These are phyloP conservation scores for Zaprionus taronus DNA, from an alignment of 1,140 invertebrate species.

Conservation along the genomic window DNA sequence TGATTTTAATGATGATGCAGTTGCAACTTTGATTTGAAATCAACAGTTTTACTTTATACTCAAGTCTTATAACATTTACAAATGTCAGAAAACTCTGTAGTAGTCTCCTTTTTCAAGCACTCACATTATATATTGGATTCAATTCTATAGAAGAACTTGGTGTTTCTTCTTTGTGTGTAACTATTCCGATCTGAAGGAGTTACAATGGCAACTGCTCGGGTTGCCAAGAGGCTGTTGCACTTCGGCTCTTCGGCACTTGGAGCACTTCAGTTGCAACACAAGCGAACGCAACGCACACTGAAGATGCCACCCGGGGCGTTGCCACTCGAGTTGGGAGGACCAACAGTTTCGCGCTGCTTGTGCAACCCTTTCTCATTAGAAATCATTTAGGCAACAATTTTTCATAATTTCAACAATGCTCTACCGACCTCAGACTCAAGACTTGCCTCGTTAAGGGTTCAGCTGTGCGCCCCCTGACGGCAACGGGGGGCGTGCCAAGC, in stretches of 20 bases:
- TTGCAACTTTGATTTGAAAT: too few relatives aligned
- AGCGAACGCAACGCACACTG: slow-evolving; percentile 1
- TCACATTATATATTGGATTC: neutral
- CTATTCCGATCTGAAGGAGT: neutral
- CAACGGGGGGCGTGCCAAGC: slow-evolving; percentile 62
- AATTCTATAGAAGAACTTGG: neutral
- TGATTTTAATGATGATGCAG: too few relatives aligned
- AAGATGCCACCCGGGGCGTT: slow-evolving; percentile 44
- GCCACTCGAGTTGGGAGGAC: slow-evolving; percentile 21
- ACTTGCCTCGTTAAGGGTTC: slow-evolving; percentile 57
- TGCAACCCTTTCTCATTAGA: slow-evolving; percentile 65
- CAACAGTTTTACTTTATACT: too few relatives aligned
- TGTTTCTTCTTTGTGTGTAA: neutral
- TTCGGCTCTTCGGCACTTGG: neutral
- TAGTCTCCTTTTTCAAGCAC: neutral
- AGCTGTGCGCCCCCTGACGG: slow-evolving; percentile 9
- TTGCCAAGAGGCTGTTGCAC: slow-evolving; percentile 13
- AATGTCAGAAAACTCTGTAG: too few relatives aligned
- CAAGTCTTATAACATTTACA: too few relatives aligned
- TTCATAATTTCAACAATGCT: slow-evolving; percentile 56
- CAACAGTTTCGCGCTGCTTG: neutral
- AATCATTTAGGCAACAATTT: slow-evolving; percentile 77
- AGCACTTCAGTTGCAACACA: slow-evolving; percentile 32
- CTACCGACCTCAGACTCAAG: slow-evolving; percentile 18
- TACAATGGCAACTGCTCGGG: slow-evolving; percentile 2